Conservation (phyloP, 2,888 invertebrate genomes). For the Mythimna ferrago region DNA sequence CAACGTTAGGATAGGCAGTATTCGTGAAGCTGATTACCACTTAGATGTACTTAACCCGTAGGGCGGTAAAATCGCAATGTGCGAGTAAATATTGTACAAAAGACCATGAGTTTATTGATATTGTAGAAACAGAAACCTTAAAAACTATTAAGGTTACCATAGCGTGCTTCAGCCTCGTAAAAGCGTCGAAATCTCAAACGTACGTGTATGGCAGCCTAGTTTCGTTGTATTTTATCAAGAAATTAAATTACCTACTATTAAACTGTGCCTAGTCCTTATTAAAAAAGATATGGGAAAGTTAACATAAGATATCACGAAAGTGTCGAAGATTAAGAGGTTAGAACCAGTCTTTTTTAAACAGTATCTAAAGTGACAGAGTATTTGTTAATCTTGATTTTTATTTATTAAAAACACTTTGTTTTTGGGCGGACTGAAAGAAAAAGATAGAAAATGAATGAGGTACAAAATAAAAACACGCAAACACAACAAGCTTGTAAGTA, state of each 20-base stretch:
- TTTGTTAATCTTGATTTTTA: not conserved
- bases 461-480: too few species aligned
- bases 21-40: too few species aligned
- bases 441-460: too few species aligned
- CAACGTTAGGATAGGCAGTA: not conserved
- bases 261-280: not conserved
- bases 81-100: not conserved
- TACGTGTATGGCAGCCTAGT: slow-evolving; percentile 1
- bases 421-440: not conserved
- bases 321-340: not conserved
- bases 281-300: not conserved
- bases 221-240: slow-evolving; percentile 11
- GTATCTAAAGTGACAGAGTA: not conserved
- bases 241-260: slow-evolving; percentile 8
- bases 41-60: too few species aligned
- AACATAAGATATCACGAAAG: not conserved
- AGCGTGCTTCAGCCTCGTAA: slow-evolving; percentile 36
- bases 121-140: not conserved
- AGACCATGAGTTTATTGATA: not conserved
- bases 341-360: too few species aligned
- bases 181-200: slow-evolving; percentile 17
- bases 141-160: slow-evolving; percentile 27
- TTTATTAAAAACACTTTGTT: not conserved
- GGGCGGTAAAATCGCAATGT: too few species aligned
- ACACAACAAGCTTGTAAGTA: too few species aligned